phyloP scores from a whole-genome alignment of 2,113 vertebrate genomes.

The Corapipo altera region DNA sequence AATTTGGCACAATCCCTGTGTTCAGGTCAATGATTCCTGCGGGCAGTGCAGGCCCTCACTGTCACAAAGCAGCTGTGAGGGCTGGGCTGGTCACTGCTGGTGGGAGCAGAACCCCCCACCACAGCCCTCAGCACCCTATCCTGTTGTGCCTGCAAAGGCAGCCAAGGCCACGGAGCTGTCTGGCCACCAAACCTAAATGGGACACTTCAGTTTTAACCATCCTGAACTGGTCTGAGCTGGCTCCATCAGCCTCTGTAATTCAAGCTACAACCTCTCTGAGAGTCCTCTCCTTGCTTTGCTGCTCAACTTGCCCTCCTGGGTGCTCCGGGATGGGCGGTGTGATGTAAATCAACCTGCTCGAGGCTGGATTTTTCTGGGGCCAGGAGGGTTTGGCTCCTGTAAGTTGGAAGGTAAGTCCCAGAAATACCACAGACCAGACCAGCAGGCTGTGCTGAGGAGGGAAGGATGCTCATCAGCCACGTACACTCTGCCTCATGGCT shows the following conservation, averaged over 20 bases:
- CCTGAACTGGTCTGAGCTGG: not conserved
- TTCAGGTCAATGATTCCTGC: rapidly evolving
- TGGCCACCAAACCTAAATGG: not conserved
- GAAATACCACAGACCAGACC: not conserved
- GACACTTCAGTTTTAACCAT: not conserved
- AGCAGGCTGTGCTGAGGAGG: not conserved
- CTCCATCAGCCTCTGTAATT: not conserved
- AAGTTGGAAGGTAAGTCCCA: not conserved
- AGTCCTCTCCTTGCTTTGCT: not conserved
- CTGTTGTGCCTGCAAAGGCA: not conserved
- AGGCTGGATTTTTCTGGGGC: not conserved
- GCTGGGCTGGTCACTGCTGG: not conserved
- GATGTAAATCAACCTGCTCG: not conserved
- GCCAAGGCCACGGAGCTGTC: not conserved
- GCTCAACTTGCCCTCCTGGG: not conserved
- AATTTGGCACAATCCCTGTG: not conserved
- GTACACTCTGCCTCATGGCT: not conserved
- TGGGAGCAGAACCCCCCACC: not conserved
- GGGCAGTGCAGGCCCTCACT: not conserved
- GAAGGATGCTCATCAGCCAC: not conserved
- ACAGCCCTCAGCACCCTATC: rapidly evolving
- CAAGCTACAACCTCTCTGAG: not conserved
- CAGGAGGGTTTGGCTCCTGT: not conserved
- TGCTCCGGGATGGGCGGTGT: not conserved
- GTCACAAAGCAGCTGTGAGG: not conserved